phyloP scores from a whole-genome alignment of 2,888 invertebrate genomes.

The Campoletis raptor region DNA sequence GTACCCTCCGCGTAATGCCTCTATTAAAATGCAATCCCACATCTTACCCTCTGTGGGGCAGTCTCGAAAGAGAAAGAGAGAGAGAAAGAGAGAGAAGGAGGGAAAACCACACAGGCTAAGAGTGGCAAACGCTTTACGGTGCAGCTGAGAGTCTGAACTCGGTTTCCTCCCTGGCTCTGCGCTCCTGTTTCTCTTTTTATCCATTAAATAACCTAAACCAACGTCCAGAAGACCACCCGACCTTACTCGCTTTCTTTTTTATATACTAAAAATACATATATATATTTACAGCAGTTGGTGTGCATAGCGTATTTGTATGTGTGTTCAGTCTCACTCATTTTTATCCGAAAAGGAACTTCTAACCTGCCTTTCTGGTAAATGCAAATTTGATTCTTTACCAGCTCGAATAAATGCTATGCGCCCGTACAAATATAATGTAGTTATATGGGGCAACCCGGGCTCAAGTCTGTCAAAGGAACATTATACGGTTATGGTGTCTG shows the following conservation, averaged over 20 bases:
- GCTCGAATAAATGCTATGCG: constrained; percentile 41
- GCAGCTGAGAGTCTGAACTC: constrained; percentile 31
- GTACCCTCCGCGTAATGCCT: constrained; percentile 74
- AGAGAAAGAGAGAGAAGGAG: constrained; percentile 5
- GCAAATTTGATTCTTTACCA: constrained; percentile 72
- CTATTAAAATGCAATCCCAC: constrained; percentile 80
- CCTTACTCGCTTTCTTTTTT: constrained; percentile 30
- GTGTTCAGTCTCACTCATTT: constrained; percentile 54
- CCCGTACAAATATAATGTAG: constrained; percentile 48
- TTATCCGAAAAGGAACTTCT: constrained; percentile 69
- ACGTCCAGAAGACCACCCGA: constrained; percentile 51
- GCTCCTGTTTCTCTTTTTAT: constrained; percentile 72
- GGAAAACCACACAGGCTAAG: neutral
- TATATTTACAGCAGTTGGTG: neutral
- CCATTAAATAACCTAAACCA: constrained; percentile 76
- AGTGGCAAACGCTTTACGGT: constrained; percentile 40
- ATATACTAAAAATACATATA: neutral
- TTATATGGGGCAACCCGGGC: constrained; percentile 13
- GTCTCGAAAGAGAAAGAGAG: neutral
- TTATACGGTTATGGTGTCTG: neutral
- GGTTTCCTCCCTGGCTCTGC: constrained; percentile 27
- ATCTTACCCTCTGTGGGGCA: constrained; percentile 67
- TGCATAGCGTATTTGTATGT: neutral
- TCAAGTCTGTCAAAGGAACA: constrained; percentile 51
- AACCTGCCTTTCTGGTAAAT: constrained; percentile 77